These are phyloP conservation scores for Pyrgilauda ruficollis DNA, from an alignment of 2,113 vertebrate genomes.

Conservation along the genomic window DNA sequence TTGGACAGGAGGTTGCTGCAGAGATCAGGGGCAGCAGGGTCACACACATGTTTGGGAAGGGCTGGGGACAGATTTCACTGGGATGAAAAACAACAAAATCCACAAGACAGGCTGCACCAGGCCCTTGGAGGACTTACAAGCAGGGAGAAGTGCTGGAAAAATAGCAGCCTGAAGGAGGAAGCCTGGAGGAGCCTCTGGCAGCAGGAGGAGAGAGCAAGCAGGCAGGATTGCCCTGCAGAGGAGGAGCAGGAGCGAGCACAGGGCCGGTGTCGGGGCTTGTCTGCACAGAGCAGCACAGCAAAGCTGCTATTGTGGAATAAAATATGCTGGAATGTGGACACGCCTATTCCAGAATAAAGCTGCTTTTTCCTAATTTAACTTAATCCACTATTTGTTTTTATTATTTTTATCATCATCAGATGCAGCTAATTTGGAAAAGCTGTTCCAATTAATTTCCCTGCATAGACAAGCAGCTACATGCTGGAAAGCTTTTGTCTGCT, in stretches of 20 bases:
- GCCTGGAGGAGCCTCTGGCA: not conserved
- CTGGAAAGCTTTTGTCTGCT: conserved; percentile 61
- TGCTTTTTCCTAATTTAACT: conserved; percentile 70
- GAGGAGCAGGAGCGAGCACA: not conserved
- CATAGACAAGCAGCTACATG: conserved; percentile 58
- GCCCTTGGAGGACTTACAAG: not conserved
- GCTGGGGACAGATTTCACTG: not conserved
- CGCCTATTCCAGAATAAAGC: conserved; percentile 65
- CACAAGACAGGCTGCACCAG: not conserved
- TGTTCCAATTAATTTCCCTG: conserved; percentile 65
- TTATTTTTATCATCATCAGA: conserved; percentile 71
- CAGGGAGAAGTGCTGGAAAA: not conserved
- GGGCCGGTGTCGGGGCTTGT: conserved; percentile 35
- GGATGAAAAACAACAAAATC: not conserved
- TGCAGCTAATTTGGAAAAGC: conserved; percentile 70
- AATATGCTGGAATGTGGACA: conserved; percentile 68
- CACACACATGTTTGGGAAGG: not conserved
- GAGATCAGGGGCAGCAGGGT: not conserved
- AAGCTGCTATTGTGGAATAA: conserved; percentile 65
- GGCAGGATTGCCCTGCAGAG: conserved; percentile 37
- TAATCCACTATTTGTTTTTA: conserved; percentile 72
- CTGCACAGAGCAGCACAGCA: conserved; percentile 17
- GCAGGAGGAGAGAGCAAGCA: not conserved
- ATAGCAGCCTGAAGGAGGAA: not conserved
- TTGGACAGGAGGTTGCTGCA: not conserved